Base-by-base conservation (phyloP, 2,113 vertebrate genomes). In the Mobula hypostoma region DNA sequence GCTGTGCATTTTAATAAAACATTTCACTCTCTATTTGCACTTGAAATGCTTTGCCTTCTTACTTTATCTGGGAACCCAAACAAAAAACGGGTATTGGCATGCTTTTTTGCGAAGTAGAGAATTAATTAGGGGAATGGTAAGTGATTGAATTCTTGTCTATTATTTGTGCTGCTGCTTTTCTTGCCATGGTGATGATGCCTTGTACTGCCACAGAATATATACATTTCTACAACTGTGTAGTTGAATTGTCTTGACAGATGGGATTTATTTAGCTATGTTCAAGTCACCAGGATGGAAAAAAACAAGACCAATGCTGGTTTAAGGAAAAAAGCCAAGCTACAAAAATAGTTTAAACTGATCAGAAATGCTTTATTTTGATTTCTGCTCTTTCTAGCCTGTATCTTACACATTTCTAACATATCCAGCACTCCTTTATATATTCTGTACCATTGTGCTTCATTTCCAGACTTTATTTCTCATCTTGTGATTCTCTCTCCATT, bases 41-140 rank as follows among this genome's bases (percentile, higher is more conserved):
- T 87, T 87, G 58, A 66, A 66, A n/a, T n/a, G 58, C 11, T 88
- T 15, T 88, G 58, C 85, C 63, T 88, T 88, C 85, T 85, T 85
- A 58, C 36, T 61, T 61, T 66, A n/a, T 12, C 83, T 66, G 85
- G 85, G n/a, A 0, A 32, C 12, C 7, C 58, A 88, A 24, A 17
- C 85, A 88, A 11, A 29, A 58, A 15, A 74, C 1, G 61, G 61
- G 8, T 66, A 63, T 48, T 58, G 12, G 85, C 58, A 85, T 58
- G 58, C 24, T 15, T 29, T 36, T 1, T 19, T 29, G 63, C 3
- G 83, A 12, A 63, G 14, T 5, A n/a, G 61, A 24, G 15, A 32
- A 27, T 14, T 24, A 63, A 9, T 87, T 29, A 63, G 58, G 11
- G 85, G 61, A 88, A 32, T 88, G 85, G 85, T 61, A 88, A 63